Evolutionary conservation across 1,140 invertebrate genomes (phyloP), one percentile per base, ranked within the genome.

Genomic region (Homalodisca vitripennis): DNA sequence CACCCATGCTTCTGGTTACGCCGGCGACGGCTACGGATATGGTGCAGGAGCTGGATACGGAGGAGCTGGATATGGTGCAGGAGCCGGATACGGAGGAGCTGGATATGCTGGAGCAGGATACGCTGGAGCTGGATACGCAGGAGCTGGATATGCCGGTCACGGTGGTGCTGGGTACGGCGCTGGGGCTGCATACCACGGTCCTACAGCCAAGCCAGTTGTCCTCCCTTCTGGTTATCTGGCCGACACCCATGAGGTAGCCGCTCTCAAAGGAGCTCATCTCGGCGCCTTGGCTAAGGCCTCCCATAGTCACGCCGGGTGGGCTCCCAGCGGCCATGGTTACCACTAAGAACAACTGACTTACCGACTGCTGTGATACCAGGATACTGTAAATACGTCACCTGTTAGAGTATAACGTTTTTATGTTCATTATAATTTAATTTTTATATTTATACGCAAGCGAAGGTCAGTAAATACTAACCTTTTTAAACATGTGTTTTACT

Each of bases 171-270:
- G 51, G 6, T 10, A 26, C 10, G 77, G 76, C 1, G 77, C 74
- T 10, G 31, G 62, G 2, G 62, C 62, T 64, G 22, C 55, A 13
- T 64, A 64, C 34, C 62, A 64, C 62, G 62, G 62, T 20, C 62
- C 62, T 24, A 17, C 34, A 29, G 62, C 62, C 30, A 79, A 46
- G 29, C 41, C 48, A 13, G 46, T 48, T 12, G 65, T 46, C 32
- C 22, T 53, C 32, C 27, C 67, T 53, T 46, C 46, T 2, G 82
- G 82, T 1, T 79, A 78, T 41, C 81, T 83, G 0, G 80, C 82
- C 66, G 82, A 84, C 68, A 84, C 83, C 0, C 82, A 82, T 66
- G 83, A 83, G 77, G 82, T 83, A 13, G 79, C 80, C 1, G 78
- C 81, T 48, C 82, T 81, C 2, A 83, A 82, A 73, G 80, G 78